Evolutionary conservation across 2,888 invertebrate genomes (phyloP), one percentile per base, ranked within the genome.

Genomic region (Sicus ferrugineus): DNA sequence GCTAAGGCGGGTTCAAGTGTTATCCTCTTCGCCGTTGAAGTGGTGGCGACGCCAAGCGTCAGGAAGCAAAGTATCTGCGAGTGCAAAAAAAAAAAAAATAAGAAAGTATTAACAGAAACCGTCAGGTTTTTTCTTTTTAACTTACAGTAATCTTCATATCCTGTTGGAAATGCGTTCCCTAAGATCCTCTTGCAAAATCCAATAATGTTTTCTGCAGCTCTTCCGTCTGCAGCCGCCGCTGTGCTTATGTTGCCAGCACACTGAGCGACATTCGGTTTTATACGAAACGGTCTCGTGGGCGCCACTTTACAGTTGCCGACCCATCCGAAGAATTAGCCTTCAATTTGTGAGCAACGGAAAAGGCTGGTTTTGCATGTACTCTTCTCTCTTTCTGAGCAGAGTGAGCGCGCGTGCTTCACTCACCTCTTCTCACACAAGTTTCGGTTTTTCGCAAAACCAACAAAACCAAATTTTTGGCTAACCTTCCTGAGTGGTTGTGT

Each of bases 11-110:
- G n/a, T n/a, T n/a, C n/a, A n/a, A n/a, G 65, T 30, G 70, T 19
- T 23, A 56, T 28, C 63, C 75, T 69, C 67, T 70, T 71, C 7
- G 61, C 64, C 23, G 69, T 69, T 42, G 66, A 52, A 21, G 66
- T 52, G 54, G 54, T 31, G 16, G 70, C 58, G 30, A 72, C 50
- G 38, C 64, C 48, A 2, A 72, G 62, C 56, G 62, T 34, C 50
- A 68, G 59, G 52, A 72, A 52, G 26, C 52, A 50, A 48, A 48
- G 64, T 68, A 73, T 30, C 72, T 72, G 42, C 9, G 9, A 46
- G 38, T 3, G n/a, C 6, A 59, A 19, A 6, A 16, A 31, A n/a
- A 34, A 34, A 21, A n/a, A 42, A 16, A 9, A 42, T 16, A 16
- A 42, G 42, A 42, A 42, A 9, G 11, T n/a, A n/a, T 14, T 23